Conservation (phyloP, 2,888 invertebrate genomes). For the Ornithoptera priamus region DNA sequence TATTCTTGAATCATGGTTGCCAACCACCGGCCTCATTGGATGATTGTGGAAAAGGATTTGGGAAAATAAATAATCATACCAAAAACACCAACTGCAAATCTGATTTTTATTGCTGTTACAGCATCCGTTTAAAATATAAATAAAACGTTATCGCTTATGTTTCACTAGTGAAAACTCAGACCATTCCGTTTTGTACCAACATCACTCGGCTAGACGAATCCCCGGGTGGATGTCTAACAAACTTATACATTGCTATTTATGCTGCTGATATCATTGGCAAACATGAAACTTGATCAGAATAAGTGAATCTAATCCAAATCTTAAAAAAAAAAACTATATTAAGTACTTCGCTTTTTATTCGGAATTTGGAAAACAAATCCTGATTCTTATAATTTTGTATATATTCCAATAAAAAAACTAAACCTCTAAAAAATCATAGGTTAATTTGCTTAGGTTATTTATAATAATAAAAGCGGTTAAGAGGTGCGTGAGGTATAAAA, state of each 20-base stretch:
- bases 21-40: too few species aligned
- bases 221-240: constrained; percentile 42
- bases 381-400: constrained; percentile 55
- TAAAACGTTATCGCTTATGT: constrained; percentile 70
- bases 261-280: constrained; percentile 36
- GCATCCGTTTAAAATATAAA: constrained; percentile 75
- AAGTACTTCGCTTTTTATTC: constrained; percentile 57
- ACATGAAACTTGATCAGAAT: constrained; percentile 31
- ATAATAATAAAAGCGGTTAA: constrained; percentile 42
- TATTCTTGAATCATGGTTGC: too few species aligned
- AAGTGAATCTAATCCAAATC: constrained; percentile 44
- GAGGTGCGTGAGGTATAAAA: constrained; percentile 5
- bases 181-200: constrained; percentile 60
- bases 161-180: constrained; percentile 70
- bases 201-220: constrained; percentile 36
- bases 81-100: constrained; percentile 56
- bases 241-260: constrained; percentile 43
- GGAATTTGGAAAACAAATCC: constrained; percentile 36
- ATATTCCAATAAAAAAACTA: constrained; percentile 52
- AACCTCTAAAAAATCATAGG: constrained; percentile 38
- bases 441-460: constrained; percentile 51
- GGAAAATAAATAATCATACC: constrained; percentile 33
- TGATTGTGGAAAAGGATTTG: neutral
- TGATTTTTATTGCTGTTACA: constrained; percentile 79
- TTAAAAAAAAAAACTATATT: constrained; percentile 56